Evolutionary conservation across 2,797 vertebrate species (phyloP), one percentile per base, ranked within the genome.

Genomic region (Catostomus latipinnis): DNA sequence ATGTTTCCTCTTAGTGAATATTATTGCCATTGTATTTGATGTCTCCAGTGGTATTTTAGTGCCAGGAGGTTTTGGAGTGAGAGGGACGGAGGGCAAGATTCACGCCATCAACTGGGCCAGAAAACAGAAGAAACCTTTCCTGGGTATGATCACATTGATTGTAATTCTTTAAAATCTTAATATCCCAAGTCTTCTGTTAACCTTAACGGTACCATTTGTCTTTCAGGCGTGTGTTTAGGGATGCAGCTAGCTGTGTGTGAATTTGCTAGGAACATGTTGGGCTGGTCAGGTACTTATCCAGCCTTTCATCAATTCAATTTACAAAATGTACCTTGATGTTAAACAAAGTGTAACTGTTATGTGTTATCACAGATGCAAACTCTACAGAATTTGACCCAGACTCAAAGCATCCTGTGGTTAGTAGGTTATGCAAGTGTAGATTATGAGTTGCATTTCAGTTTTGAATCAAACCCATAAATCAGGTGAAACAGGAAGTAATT

Each of bases 171-270:
- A 13, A 6, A 61, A 67, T 43, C 54, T 9, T 0, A 16, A 78
- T 52, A 13, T 60, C n/a, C 22, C 18, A 9, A 5, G 8, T 13
- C 0, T 0, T 7, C 58, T 50, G 46, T 6, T 4, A 57, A 11
- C 18, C 1, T 56, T 12, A 34, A 34, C 13, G 61, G 10, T 14
- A 48, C 8, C 11, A 11, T 63, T 13, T 83, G 85, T 61, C 84
- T 18, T 87, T 4, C 90, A 99, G 97, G 97, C 1, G 94, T 99
- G 9, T 99, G 98, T 88, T 81, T 98, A 85, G 97, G 97, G 87
- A 98, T 99, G 97, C 97, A 99, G 93, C 84, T 98, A 73, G 97
- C 97, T 0, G 97, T 99, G 73, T 96, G 98, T 62, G 97, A 99
- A 78, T 98, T 97, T 56, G 96, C 96, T 62, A 93, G 96, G 86